phyloP scores from a whole-genome alignment of 2,888 invertebrate genomes.

The Tiliacea aurago region DNA sequence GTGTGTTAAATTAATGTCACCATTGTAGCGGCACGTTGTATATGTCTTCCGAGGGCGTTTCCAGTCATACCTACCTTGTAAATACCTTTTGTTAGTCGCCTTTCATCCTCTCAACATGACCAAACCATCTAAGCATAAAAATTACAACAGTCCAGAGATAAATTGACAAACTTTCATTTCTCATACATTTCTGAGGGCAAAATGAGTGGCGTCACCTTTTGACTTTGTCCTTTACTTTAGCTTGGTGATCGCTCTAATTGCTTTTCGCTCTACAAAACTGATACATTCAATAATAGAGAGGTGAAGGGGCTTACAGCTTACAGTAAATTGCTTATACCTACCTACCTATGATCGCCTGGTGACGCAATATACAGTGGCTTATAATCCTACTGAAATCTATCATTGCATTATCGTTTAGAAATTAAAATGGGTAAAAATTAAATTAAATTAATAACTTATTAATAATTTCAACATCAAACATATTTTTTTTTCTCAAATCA shows the following conservation, averaged over 20 bases:
- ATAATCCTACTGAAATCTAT: conserved; percentile 24
- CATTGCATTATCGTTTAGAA: conserved; percentile 21
- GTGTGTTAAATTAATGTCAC: no score
- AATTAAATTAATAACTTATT: no score
- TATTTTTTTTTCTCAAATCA: no score
- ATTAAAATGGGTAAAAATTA: no score
- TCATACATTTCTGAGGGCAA: conserved; percentile 4
- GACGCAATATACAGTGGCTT: conserved; percentile 16
- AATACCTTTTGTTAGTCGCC: background rate
- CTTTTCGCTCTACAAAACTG: conserved; percentile 40
- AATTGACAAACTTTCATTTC: background rate
- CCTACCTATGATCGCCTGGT: conserved; percentile 11
- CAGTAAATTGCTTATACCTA: conserved; percentile 1
- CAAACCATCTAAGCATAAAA: background rate
- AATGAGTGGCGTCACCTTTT: conserved; percentile 8
- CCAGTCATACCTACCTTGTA: background rate
- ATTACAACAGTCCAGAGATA: background rate
- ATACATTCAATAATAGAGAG: conserved; percentile 24
- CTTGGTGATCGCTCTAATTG: conserved; percentile 42
- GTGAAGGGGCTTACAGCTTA: background rate
- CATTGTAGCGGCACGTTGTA: no score
- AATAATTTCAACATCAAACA: no score
- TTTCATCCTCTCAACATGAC: background rate
- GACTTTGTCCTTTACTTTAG: conserved; percentile 17
- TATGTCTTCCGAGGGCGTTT: background rate